phyloP scores from a whole-genome alignment of 2,113 vertebrate species.

The Pogona vitticeps region DNA sequence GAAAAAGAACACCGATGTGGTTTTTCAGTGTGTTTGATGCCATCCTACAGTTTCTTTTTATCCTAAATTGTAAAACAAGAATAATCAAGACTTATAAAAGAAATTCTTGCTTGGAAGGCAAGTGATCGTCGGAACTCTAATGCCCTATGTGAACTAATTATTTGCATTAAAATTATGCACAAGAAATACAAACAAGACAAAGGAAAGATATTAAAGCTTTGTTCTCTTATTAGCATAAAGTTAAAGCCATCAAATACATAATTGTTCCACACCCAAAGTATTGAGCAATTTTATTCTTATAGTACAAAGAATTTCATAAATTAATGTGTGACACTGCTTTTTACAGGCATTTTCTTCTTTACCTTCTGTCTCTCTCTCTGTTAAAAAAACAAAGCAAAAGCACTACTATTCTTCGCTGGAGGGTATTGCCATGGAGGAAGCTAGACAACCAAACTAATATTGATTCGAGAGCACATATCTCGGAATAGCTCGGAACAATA shows the following conservation, averaged over 20 bases:
- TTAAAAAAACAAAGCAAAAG: conserved; percentile 5
- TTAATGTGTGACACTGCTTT: conserved; percentile 63
- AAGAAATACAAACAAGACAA: conserved; percentile 67
- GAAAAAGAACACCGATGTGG: background rate
- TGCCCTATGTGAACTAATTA: conserved; percentile 48
- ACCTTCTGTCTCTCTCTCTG: background rate
- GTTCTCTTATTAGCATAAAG: conserved; percentile 68
- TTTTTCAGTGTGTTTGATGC: conserved; percentile 25
- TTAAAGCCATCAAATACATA: conserved; percentile 67
- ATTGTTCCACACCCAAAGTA: conserved; percentile 63
- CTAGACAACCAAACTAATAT: conserved; percentile 59
- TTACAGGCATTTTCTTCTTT: conserved; percentile 48
- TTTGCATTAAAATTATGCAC: conserved; percentile 62
- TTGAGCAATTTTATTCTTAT: conserved; percentile 56
- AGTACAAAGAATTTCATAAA: conserved; percentile 64
- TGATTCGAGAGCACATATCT: conserved; percentile 55
- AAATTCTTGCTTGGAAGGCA: conserved; percentile 53
- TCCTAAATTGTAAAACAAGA: conserved; percentile 51
- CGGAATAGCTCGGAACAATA: conserved; percentile 49
- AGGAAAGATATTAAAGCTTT: conserved; percentile 59
- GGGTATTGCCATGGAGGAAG: conserved; percentile 45
- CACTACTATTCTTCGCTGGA: conserved; percentile 54
- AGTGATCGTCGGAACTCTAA: conserved; percentile 41
- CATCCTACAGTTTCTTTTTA: conserved; percentile 54
- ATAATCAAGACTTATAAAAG: conserved; percentile 55